These are phyloP conservation scores for Sylvilagus floridanus DNA, from an alignment of 2,797 vertebrate genomes.

Conservation along the genomic window DNA sequence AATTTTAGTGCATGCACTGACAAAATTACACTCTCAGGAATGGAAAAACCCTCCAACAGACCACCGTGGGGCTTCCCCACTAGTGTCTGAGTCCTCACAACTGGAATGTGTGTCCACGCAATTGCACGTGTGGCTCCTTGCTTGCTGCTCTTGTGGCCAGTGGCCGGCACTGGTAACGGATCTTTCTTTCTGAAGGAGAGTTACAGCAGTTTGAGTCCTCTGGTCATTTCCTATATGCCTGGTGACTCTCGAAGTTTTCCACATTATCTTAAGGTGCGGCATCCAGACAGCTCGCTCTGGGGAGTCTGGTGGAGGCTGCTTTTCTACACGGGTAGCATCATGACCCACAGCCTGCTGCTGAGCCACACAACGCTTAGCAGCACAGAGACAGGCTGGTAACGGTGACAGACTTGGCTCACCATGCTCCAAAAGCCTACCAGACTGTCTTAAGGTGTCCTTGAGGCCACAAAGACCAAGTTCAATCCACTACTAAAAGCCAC, in stretches of 20 bases:
- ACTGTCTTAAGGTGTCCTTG: not conserved
- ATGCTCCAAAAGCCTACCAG: not conserved
- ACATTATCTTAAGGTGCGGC: not conserved
- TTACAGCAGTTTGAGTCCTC: not conserved
- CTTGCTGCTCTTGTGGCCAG: not conserved
- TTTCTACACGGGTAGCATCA: fast-evolving
- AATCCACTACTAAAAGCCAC: not conserved
- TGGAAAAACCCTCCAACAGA: not conserved
- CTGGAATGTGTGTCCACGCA: not conserved
- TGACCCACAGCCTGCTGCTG: not conserved
- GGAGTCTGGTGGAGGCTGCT: not conserved
- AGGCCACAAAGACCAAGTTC: not conserved
- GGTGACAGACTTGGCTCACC: not conserved
- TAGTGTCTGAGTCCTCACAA: not conserved
- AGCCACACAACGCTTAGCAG: not conserved
- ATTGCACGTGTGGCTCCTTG: not conserved
- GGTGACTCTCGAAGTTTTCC: not conserved
- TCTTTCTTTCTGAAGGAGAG: conserved; percentile 1
- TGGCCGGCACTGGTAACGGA: not conserved
- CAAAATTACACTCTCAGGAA: not conserved
- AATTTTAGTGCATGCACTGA: not conserved
- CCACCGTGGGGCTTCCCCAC: not conserved
- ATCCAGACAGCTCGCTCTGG: not conserved
- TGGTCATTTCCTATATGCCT: not conserved
- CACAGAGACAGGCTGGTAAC: not conserved